These are phyloP conservation scores for Tenrec ecaudatus DNA, from an alignment of 2,113 vertebrate species.

Conservation along the genomic window DNA sequence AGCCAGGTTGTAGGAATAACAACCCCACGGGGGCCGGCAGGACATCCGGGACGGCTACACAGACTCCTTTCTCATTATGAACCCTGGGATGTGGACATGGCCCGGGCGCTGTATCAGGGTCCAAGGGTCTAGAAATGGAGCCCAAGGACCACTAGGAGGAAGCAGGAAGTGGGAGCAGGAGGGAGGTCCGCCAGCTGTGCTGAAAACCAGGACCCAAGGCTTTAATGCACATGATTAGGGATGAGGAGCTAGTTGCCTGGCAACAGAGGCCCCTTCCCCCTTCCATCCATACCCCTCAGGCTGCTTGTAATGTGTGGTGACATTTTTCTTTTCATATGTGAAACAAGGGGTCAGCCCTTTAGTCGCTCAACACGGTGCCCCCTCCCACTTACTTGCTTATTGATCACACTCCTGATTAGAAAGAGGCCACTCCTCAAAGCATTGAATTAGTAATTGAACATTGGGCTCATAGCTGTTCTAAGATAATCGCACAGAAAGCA, in stretches of 20 bases:
- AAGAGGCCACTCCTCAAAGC: constrained; percentile 45
- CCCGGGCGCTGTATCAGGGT: not conserved
- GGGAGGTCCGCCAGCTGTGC: constrained; percentile 62
- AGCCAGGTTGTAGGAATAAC: not conserved
- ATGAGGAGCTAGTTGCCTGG: constrained; percentile 75
- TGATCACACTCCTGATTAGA: constrained; percentile 68
- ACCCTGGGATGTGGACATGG: not conserved
- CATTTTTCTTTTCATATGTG: constrained; percentile 79
- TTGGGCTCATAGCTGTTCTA: constrained; percentile 20
- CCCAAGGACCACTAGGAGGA: constrained; percentile 47
- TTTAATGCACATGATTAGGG: constrained; percentile 78
- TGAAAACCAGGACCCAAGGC: constrained; percentile 62
- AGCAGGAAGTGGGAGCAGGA: not conserved
- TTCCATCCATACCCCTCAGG: constrained; percentile 75
- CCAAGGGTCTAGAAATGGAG: constrained; percentile 15
- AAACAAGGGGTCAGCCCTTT: constrained; percentile 71
- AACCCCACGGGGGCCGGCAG: not conserved
- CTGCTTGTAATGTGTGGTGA: constrained; percentile 78
- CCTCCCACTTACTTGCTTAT: constrained; percentile 49
- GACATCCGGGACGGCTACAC: not conserved
- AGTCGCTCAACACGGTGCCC: constrained; percentile 59
- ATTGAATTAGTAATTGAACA: constrained; percentile 71
- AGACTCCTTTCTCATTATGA: not conserved
- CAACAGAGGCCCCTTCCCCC: constrained; percentile 76
- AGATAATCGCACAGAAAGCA: constrained; percentile 49